A percentile compares a stretch with the other conserved stretches of the same genome.
Evolutionary conservation across 2,113 vertebrate species (phyloP).

Genomic region (Lepus americanus): DNA sequence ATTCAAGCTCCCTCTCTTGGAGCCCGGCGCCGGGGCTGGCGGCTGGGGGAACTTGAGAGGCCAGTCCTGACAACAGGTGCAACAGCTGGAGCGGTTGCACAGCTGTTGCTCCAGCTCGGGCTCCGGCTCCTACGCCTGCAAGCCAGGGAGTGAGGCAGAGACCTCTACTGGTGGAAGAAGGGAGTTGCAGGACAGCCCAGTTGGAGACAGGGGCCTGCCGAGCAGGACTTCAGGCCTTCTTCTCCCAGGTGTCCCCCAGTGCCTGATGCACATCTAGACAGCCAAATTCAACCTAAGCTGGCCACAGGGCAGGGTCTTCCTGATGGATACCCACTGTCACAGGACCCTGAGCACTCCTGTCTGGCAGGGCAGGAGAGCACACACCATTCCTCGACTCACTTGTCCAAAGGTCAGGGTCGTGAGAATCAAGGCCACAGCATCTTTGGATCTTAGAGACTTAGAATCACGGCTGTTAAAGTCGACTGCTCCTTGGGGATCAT

Average conservation of each 20-base stretch:
- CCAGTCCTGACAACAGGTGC: constrained; percentile 79
- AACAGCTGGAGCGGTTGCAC: constrained; percentile 71
- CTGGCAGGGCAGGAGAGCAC: neutral
- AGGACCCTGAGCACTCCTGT: neutral
- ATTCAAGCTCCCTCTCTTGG: constrained; percentile 48
- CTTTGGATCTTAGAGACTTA: constrained; percentile 12
- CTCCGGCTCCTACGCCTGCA: neutral
- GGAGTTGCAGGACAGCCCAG: constrained; percentile 29
- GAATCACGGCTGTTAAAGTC: neutral
- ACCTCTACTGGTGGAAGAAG: constrained; percentile 83
- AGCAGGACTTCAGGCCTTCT: neutral
- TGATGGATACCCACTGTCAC: neutral
- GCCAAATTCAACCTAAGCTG: neutral
- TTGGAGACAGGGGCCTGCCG: neutral
- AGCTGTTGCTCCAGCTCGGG: constrained; percentile 50
- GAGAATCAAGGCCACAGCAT: neutral
- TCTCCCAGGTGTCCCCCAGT: neutral
- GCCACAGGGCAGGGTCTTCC: neutral
- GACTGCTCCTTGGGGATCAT: neutral
- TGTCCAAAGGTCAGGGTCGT: constrained; percentile 1
- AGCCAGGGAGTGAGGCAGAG: constrained; percentile 79
- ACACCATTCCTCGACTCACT: neutral
- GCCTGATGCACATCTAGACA: neutral
- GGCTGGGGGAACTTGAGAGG: constrained; percentile 80
- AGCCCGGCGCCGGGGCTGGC: constrained; percentile 32